Conservation (phyloP, 1,140 invertebrate genomes). For the Drosophila jambulina region DNA sequence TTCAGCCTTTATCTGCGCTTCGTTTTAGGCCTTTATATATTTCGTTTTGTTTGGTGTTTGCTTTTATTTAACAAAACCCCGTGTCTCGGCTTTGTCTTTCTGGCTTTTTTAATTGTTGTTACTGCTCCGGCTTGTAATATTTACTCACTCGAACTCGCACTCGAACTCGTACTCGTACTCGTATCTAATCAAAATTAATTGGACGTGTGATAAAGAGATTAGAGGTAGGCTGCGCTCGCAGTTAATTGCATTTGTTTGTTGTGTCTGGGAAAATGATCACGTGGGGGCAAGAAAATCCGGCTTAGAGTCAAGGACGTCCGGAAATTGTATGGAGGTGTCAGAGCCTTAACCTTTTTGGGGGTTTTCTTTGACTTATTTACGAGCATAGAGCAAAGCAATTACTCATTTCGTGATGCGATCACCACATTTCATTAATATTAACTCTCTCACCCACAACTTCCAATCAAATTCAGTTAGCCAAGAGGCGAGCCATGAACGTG, state of each 20-base stretch:
- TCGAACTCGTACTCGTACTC: not conserved
- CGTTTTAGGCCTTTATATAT: conserved; percentile 45
- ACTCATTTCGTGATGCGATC: conserved; percentile 5
- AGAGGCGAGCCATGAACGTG: conserved; percentile 57
- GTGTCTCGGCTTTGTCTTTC: conserved; percentile 6
- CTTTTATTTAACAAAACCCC: conserved; percentile 9
- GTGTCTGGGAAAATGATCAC: conserved; percentile 23
- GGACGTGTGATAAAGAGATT: conserved; percentile 78
- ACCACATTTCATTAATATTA: conserved; percentile 17
- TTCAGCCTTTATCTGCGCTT: conserved; percentile 59
- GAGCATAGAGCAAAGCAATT: conserved; percentile 13
- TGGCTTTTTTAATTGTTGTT: conserved; percentile 9
- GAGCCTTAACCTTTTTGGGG: conserved; percentile 6
- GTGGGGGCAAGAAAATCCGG: conserved; percentile 18
- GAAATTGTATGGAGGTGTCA: conserved; percentile 42
- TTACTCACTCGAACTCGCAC: not conserved
- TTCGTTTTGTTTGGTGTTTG: conserved; percentile 40
- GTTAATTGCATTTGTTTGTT: conserved; percentile 64
- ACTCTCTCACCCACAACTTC: conserved; percentile 33
- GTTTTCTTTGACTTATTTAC: not conserved
- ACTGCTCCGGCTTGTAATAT: conserved; percentile 29
- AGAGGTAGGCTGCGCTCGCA: conserved; percentile 26
- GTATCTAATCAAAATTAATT: conserved; percentile 75
- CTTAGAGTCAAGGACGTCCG: conserved; percentile 71
- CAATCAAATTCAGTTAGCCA: conserved; percentile 32